Percentiles rank a stretch among this genome's conserved stretches.
Conservation (phyloP, 2,888 invertebrate species). For the Glaucopsyche alexis region DNA sequence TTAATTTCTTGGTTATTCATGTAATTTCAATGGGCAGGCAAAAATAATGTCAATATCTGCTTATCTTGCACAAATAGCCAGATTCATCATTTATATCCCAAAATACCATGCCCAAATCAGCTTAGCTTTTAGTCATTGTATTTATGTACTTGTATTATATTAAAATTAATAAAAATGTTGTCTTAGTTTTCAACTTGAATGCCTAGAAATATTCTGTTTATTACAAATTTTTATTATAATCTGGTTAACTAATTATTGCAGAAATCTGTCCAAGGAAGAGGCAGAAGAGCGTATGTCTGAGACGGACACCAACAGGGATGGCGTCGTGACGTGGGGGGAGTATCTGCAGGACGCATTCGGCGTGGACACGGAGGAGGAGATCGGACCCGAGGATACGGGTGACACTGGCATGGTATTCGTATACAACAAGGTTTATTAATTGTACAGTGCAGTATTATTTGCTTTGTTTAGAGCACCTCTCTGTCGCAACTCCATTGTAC, state of each 20-base stretch:
- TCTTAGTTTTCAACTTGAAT: too few relatives aligned
- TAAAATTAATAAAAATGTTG: too few relatives aligned
- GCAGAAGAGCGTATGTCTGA: conserved; percentile 91
- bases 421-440: conserved; percentile 8
- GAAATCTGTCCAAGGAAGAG: conserved; percentile 92
- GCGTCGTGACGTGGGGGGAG: conserved; percentile 92
- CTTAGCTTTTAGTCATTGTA: background rate
- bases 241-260: conserved; percentile 49
- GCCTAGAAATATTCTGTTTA: too few relatives aligned
- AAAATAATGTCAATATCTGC: background rate
- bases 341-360: conserved; percentile 94
- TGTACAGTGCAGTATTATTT: background rate
- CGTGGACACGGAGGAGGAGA: conserved; percentile 81
- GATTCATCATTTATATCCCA: background rate
- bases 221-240: too few relatives aligned
- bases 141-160: too few relatives aligned
- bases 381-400: conserved; percentile 74
- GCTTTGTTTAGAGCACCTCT: background rate
- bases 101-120: background rate
- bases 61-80: background rate
- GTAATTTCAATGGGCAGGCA: background rate
- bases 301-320: conserved; percentile 91
- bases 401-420: conserved; percentile 64
- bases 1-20: background rate
- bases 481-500: background rate